A percentile compares a stretch with the other conserved stretches of the same genome.
Evolutionary conservation across 2,113 vertebrate genomes (phyloP).

Genomic region (Anhinga rufa): DNA sequence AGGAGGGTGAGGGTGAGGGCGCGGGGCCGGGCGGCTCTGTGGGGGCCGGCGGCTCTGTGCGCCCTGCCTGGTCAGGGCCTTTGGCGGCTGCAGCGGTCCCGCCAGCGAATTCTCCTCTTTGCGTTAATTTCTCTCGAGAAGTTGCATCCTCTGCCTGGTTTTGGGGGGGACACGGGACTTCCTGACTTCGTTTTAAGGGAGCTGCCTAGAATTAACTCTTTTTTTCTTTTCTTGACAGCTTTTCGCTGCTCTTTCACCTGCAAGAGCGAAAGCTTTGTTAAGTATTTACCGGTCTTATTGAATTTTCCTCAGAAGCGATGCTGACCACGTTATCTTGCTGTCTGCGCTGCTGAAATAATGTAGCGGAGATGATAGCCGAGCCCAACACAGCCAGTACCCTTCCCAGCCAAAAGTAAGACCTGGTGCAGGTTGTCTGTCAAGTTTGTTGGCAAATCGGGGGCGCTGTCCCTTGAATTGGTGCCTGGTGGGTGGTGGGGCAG

Average conservation of each 20-base stretch:
- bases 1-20: not conserved
- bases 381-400: slow-evolving; percentile 62
- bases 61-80: not conserved
- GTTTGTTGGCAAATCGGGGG: not conserved
- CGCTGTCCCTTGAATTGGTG: not conserved
- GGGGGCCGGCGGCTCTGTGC: not conserved
- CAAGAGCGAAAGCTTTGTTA: not conserved
- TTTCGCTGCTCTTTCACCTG: not conserved
- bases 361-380: slow-evolving; percentile 83
- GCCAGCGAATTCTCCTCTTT: rapidly evolving
- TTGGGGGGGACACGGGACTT: too few species aligned
- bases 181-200: not conserved
- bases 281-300: not conserved
- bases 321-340: not conserved
- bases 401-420: slow-evolving; percentile 74
- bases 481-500: rapidly evolving
- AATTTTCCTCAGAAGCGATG: not conserved
- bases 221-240: not conserved
- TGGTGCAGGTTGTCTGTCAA: rapidly evolving
- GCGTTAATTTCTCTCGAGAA: too few species aligned
- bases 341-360: slow-evolving; percentile 40
- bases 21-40: not conserved
- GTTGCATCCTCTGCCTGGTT: not conserved
- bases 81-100: not conserved
- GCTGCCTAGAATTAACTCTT: not conserved